Evolutionary conservation across 1,140 invertebrate species (phyloP).

Genomic region (Aphelenchoides besseyi): DNA sequence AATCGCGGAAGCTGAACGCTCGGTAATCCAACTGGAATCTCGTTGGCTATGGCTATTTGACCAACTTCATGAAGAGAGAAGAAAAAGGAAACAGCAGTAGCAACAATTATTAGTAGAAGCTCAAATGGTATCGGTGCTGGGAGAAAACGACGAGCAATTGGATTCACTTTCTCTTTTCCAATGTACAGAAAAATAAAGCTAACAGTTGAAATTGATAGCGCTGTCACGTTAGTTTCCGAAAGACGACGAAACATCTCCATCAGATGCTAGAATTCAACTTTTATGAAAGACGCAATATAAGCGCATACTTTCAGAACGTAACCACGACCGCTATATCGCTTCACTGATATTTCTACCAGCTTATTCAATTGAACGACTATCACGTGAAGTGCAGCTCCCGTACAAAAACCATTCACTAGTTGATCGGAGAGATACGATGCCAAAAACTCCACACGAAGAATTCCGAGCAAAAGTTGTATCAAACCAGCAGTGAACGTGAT

Average conservation of each 20-base stretch:
- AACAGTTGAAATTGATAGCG: conserved; percentile 37
- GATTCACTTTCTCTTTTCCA: conserved; percentile 48
- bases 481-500: conserved; percentile 40
- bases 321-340: conserved; percentile 26
- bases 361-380: conserved; percentile 46
- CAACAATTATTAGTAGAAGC: conserved; percentile 48
- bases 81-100: conserved; percentile 42
- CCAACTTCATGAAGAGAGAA: conserved; percentile 28
- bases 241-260: conserved; percentile 34
- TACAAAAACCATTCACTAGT: conserved; percentile 42
- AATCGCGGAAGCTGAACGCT: conserved; percentile 56
- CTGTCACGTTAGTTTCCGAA: conserved; percentile 36
- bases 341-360: conserved; percentile 33
- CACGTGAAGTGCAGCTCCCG: conserved; percentile 46
- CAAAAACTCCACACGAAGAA: conserved; percentile 42
- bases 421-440: conserved; percentile 52
- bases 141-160: conserved; percentile 27
- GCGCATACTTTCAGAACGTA: conserved; percentile 39
- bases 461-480: conserved; percentile 41
- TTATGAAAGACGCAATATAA: conserved; percentile 9
- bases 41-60: conserved; percentile 41
- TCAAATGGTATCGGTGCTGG: conserved; percentile 54
- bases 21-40: conserved; percentile 59
- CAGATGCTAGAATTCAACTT: conserved; percentile 49
- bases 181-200: conserved; percentile 45